Evolutionary conservation across 2,888 invertebrate species (phyloP), one percentile per base, ranked within the genome.

Genomic region (Dryobota labecula): DNA sequence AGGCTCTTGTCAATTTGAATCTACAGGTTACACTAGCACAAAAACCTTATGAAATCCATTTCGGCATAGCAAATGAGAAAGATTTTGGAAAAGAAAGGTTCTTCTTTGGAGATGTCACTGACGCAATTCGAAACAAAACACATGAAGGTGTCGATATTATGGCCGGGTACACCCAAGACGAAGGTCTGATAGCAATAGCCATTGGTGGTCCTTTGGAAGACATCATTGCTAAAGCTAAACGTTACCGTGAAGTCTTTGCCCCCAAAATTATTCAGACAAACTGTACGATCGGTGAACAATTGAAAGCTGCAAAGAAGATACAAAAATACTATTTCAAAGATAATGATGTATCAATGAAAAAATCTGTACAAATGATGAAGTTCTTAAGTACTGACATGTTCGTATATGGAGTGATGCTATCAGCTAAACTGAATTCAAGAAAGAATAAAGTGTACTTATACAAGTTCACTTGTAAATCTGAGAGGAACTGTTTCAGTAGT

Each of bases 141-240:
- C 92, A 96, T 54, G 86, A 91, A 76, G 90, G 86, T 5, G 93
- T 97, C 1, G 97, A 98, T 0, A 96, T 98, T 89, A 97, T 98
- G 90, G 95, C 97, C 33, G 98, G 98, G 5, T 92, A 97, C 18
- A 98, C 97, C 8, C 96, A 96, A 30, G 97, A 98, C 61, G 98
- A 98, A 93, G 98, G 98, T 0, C 41, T 91, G 0, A 70, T 92
- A 53, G 76, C 84, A 8, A 36, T 90, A 1, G 62, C 70, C 18
- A 43, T 66, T 1, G 63, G 45, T 0, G 76, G 78, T 4, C 41
- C 73, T 27, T n/a, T 87, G 4, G 86, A 91, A 0, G 76, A 83
- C 20, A 53, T 88, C 0, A 54, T 89, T 24, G 65, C 82, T 2
- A 82, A 88, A 66, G 89, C 90, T 0, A 92, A 91, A 62, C 80